Evolutionary conservation across 2,888 invertebrate species (phyloP).

Genomic region (Himalopsyche anomala): DNA sequence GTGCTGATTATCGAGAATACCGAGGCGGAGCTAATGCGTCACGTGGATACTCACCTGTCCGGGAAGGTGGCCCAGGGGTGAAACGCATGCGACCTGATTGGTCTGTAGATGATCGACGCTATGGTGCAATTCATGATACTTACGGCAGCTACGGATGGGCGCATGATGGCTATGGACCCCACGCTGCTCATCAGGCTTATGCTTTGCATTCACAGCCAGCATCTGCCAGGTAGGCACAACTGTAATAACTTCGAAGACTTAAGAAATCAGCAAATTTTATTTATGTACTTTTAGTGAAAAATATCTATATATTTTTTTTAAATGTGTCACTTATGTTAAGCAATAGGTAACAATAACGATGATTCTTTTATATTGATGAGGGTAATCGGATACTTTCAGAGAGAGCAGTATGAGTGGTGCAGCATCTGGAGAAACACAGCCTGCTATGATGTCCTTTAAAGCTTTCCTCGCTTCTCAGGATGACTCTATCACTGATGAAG

Average conservation of each 20-base stretch:
- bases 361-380: neutral
- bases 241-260: neutral
- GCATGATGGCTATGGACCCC: slow-evolving; percentile 77
- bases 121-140: slow-evolving; percentile 74
- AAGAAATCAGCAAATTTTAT: too few species aligned
- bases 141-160: slow-evolving; percentile 78
- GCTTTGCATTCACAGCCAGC: slow-evolving; percentile 78
- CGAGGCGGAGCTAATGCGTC: slow-evolving; percentile 81
- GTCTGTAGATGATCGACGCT: slow-evolving; percentile 77
- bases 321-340: too few species aligned
- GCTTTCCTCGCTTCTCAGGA: slow-evolving; percentile 97
- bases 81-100: slow-evolving; percentile 87
- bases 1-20: slow-evolving; percentile 88
- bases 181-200: slow-evolving; percentile 80
- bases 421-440: slow-evolving; percentile 83
- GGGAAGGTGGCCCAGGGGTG: slow-evolving; percentile 86
- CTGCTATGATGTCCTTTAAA: slow-evolving; percentile 98
- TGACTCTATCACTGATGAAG: slow-evolving; percentile 97
- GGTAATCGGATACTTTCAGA: slow-evolving; percentile 70
- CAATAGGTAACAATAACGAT: too few species aligned
- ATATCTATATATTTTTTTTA: too few species aligned
- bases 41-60: slow-evolving; percentile 85
- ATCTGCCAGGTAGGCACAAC: slow-evolving; percentile 71
- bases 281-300: too few species aligned
- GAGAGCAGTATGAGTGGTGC: slow-evolving; percentile 75